phyloP scores from a whole-genome alignment of 2,113 vertebrate genomes.

The Mormyrus lacerda region DNA sequence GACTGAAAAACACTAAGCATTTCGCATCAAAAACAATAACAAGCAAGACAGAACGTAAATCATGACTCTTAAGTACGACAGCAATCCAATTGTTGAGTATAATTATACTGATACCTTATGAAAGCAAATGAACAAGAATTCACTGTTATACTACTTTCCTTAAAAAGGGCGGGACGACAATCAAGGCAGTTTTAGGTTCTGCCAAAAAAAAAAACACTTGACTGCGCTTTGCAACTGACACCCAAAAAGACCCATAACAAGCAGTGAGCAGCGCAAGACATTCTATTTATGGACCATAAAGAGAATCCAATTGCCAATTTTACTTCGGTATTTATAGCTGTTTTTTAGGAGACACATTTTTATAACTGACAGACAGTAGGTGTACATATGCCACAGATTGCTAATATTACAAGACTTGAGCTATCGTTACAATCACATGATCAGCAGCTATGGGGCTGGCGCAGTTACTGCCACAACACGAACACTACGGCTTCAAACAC shows the following conservation, averaged over 20 bases:
- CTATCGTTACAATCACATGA: background rate
- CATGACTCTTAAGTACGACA: background rate
- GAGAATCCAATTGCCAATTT: background rate
- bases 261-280: background rate
- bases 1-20: background rate
- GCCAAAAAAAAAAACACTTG: background rate
- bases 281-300: background rate
- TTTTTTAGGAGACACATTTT: background rate
- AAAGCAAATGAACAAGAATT: background rate
- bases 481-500: background rate
- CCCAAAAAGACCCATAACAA: background rate
- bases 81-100: background rate
- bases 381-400: background rate
- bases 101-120: background rate
- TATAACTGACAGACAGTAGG: background rate
- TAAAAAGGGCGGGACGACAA: background rate
- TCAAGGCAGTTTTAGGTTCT: background rate
- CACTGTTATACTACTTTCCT: background rate
- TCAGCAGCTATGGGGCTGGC: background rate
- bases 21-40: background rate
- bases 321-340: background rate
- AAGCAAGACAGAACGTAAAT: background rate
- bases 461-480: background rate
- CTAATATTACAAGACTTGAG: background rate
- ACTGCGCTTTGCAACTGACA: background rate